A percentile compares a stretch with the other conserved stretches of the same genome.
phyloP scores from a whole-genome alignment of 1,140 invertebrate genomes.

The Listronotus bonariensis region DNA sequence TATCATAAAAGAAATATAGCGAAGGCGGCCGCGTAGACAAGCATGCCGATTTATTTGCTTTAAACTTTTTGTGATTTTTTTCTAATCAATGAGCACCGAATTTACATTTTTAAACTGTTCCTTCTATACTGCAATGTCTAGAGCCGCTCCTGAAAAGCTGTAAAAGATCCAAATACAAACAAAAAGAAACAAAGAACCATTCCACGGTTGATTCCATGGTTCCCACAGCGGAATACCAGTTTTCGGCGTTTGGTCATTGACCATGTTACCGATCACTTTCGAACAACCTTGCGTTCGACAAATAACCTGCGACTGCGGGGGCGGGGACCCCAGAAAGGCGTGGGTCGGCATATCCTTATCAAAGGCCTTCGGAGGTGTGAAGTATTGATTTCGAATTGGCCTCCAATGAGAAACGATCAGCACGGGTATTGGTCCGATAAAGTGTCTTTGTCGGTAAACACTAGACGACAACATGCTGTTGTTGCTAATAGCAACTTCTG shows the following conservation, averaged over 20 bases:
- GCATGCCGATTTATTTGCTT: too few species aligned
- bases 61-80: too few species aligned
- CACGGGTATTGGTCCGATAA: conserved; percentile 10
- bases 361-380: conserved; percentile 32
- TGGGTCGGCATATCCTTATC: conserved; percentile 20
- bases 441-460: conserved; percentile 23
- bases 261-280: conserved; percentile 3
- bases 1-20: too few species aligned
- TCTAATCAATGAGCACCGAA: too few species aligned
- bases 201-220: too few species aligned
- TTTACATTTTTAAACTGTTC: too few species aligned
- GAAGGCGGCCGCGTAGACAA: too few species aligned
- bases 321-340: not conserved
- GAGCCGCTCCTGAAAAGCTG: too few species aligned
- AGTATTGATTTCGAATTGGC: conserved; percentile 31
- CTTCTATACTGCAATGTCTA: too few species aligned
- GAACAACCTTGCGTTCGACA: not conserved
- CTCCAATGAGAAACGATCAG: conserved; percentile 26
- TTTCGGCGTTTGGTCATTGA: conserved; percentile 25
- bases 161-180: conserved; percentile 16
- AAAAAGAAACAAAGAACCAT: conserved; percentile 11
- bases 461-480: too few species aligned
- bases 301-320: conserved; percentile 2
- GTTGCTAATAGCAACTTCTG: not conserved
- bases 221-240: conserved; percentile 27